Conservation (phyloP, 2,797 vertebrate species). For the Chiroxiphia lanceolata region DNA sequence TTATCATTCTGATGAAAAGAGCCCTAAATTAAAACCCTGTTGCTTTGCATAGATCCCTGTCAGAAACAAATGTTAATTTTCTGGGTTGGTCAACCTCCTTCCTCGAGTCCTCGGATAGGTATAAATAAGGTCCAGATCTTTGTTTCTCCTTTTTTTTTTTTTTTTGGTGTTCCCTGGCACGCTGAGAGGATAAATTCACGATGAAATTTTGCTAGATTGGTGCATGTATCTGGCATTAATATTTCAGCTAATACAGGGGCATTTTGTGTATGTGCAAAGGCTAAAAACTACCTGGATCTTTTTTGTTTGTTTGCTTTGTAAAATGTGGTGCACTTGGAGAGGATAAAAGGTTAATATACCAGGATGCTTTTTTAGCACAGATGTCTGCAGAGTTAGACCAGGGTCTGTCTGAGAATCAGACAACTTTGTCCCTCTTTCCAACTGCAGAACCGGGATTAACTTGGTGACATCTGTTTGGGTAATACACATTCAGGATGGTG, state of each 20-base stretch:
- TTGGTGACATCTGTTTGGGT: conserved; percentile 42
- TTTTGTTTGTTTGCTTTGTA: not conserved
- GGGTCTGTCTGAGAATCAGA: not conserved
- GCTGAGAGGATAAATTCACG: not conserved
- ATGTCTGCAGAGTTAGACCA: not conserved
- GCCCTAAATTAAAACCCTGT: conserved; percentile 58
- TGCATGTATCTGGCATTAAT: accelerated
- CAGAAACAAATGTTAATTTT: conserved; percentile 54
- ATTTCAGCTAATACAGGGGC: accelerated
- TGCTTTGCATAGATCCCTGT: conserved; percentile 42
- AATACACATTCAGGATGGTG: not conserved
- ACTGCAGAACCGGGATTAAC: not conserved
- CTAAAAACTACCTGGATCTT: accelerated
- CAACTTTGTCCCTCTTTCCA: not conserved
- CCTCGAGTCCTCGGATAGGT: not conserved
- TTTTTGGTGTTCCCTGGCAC: not conserved
- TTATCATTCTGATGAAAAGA: conserved; percentile 52
- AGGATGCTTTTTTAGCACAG: not conserved
- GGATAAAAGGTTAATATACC: not conserved
- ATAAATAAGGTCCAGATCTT: not conserved
- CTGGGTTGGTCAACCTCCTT: conserved; percentile 29
- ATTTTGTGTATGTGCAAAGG: accelerated
- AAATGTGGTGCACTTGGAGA: not conserved
- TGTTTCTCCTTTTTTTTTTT: not conserved
- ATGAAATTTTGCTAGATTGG: not conserved